Evolutionary conservation across 2,888 invertebrate genomes (phyloP), one percentile per base, ranked within the genome.

Genomic region (Netelia fuscicornis): DNA sequence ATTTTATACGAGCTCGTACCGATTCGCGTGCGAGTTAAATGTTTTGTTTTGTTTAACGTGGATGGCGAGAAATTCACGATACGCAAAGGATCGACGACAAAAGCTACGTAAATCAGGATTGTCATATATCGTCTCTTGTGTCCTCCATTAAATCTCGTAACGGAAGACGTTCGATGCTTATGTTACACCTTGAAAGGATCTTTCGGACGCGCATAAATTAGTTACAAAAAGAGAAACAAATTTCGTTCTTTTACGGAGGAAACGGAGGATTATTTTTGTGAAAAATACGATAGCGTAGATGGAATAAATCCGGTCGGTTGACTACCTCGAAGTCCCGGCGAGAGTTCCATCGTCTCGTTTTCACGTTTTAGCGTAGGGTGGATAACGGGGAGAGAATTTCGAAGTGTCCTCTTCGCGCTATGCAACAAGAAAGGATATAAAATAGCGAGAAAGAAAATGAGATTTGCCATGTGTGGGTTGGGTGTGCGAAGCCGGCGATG

Each of bases 401-500:
- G 2, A 37, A 65, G 20, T 58, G 58, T 58, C 58, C 20, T 72
- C 54, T 37, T 48, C 72, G 74, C 80, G 62, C 67, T 72, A 74
- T 58, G 80, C 74, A 58, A 23, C 20, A 48, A 2, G 37, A 65
- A 72, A 68, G 56, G 20, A 65, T 71, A 70, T 70, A 37, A 71
- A 79, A 60, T 37, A 67, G n/a, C 54, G 56, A 48, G 71, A 54
- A 79, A 78, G 76, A 82, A 82, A 79, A 79, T 67, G 74, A 76
- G 67, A 83, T 85, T 85, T 71, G 81, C 74, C 60, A 48, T 76
- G 13, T 56, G 42, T 17, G 9, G 10, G 44, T n/a, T 54, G 10
- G 10, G 81, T 68, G 54, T 62, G 71, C 64, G 75, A 72, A 20
- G 85, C 77, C 81, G 86, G 86, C 85, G 82, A 84, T 80, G 87